phyloP scores from a whole-genome alignment of 2,888 invertebrate species.

The Spilarctia lutea region DNA sequence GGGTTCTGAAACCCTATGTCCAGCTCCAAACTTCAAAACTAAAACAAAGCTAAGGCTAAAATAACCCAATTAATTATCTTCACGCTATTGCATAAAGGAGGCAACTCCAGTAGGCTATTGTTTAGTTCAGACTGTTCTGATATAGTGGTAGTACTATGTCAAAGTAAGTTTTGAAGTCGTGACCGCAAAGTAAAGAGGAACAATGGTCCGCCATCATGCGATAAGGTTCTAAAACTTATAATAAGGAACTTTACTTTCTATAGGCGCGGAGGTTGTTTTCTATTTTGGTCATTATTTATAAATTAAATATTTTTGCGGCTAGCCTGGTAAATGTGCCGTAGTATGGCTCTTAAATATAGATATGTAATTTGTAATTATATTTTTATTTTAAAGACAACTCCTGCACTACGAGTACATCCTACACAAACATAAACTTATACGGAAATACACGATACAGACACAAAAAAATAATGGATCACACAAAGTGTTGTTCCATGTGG shows the following conservation, averaged over 20 bases:
- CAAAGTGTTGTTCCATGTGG: no score
- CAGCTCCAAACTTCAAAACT: slow-evolving; percentile 18
- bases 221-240: slow-evolving; percentile 68
- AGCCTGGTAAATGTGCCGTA: no score
- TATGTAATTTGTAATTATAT: no score
- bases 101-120: slow-evolving; percentile 19
- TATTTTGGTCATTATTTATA: not conserved
- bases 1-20: not conserved
- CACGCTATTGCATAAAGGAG: slow-evolving; percentile 22
- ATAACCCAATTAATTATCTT: slow-evolving; percentile 28
- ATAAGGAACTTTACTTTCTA: slow-evolving; percentile 64
- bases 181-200: slow-evolving; percentile 46
- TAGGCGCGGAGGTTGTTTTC: slow-evolving; percentile 38
- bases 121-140: slow-evolving; percentile 18
- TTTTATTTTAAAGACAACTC: no score
- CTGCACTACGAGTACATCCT: no score
- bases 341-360: not conserved
- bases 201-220: slow-evolving; percentile 53
- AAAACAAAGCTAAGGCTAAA: slow-evolving; percentile 19
- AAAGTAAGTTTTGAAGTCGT: slow-evolving; percentile 55
- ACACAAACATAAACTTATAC: no score
- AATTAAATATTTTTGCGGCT: no score
- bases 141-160: slow-evolving; percentile 55
- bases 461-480: no score
- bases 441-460: no score